These are phyloP conservation scores for Bombus confusus DNA, from an alignment of 1,140 invertebrate species.

Conservation along the genomic window DNA sequence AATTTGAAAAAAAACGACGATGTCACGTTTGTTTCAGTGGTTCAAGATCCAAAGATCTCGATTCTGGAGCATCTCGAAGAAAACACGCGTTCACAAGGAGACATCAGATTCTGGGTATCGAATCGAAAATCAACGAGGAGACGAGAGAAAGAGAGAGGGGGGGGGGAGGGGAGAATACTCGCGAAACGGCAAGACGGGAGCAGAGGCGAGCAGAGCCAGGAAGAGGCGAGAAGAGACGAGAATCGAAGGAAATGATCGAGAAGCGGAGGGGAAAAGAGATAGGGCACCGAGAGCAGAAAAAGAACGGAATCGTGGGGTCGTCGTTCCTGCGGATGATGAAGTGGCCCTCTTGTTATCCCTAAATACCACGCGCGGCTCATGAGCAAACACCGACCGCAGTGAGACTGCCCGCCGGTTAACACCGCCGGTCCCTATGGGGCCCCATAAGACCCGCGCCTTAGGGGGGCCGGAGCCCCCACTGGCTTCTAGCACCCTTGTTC, in stretches of 20 bases:
- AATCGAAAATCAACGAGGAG: background rate
- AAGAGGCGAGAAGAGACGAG: conserved; percentile 39
- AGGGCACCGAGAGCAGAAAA: conserved; percentile 25
- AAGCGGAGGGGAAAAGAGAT: background rate
- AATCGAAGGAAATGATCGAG: conserved; percentile 52
- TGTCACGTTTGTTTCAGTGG: background rate
- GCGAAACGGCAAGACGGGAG: background rate
- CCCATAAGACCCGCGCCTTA: conserved; percentile 78
- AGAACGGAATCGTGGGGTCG: conserved; percentile 67
- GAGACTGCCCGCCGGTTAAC: conserved; percentile 78
- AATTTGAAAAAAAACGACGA: background rate
- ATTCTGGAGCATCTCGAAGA: background rate
- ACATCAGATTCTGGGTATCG: accelerated
- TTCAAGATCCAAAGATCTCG: background rate
- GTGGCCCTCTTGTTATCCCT: conserved; percentile 81
- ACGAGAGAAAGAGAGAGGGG: background rate
- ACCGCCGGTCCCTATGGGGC: conserved; percentile 74
- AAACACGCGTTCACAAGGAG: background rate
- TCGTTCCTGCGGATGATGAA: conserved; percentile 78
- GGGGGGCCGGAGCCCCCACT: conserved; percentile 79
- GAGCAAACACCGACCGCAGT: conserved; percentile 79
- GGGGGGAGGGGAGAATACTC: background rate
- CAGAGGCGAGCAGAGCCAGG: conserved; percentile 5
- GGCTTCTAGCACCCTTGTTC: conserved; percentile 82
- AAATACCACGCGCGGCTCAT: conserved; percentile 81